Conservation (phyloP, 1,140 invertebrate species). For the Drosophila repleta region DNA sequence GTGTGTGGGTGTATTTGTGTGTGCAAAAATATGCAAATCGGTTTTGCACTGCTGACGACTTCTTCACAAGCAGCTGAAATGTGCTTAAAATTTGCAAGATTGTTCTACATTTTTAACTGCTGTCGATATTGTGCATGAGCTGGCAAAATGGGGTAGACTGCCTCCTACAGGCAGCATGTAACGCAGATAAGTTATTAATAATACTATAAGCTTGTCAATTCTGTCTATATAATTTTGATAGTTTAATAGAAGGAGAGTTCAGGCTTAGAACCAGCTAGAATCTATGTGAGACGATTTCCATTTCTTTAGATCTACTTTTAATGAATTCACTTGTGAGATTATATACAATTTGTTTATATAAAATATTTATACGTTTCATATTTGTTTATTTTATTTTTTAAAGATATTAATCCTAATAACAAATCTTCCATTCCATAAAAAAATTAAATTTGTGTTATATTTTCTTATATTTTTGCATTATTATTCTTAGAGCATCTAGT, state of each 20-base stretch:
- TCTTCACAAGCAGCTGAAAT: constrained; percentile 68
- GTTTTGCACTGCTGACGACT: constrained; percentile 67
- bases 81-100: constrained; percentile 79
- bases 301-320: too few relatives aligned
- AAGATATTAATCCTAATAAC: too few relatives aligned
- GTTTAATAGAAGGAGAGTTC: not conserved
- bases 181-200: not conserved
- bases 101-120: constrained; percentile 73
- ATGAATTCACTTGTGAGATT: too few relatives aligned
- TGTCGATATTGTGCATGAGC: constrained; percentile 51
- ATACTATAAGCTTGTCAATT: not conserved
- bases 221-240: too few relatives aligned
- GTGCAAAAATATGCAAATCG: constrained; percentile 71
- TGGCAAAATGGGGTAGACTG: not conserved
- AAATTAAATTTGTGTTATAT: too few relatives aligned
- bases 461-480: too few relatives aligned
- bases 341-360: too few relatives aligned
- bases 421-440: too few relatives aligned
- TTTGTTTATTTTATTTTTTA: too few relatives aligned
- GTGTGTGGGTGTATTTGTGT: constrained; percentile 14
- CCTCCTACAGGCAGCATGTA: not conserved
- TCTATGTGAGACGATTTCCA: too few relatives aligned
- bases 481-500: constrained; percentile 13
- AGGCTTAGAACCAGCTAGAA: too few relatives aligned
- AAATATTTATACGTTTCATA: too few relatives aligned